Evolutionary conservation across 2,797 vertebrate genomes (phyloP).

Genomic region (Microctenopoma lineatum): DNA sequence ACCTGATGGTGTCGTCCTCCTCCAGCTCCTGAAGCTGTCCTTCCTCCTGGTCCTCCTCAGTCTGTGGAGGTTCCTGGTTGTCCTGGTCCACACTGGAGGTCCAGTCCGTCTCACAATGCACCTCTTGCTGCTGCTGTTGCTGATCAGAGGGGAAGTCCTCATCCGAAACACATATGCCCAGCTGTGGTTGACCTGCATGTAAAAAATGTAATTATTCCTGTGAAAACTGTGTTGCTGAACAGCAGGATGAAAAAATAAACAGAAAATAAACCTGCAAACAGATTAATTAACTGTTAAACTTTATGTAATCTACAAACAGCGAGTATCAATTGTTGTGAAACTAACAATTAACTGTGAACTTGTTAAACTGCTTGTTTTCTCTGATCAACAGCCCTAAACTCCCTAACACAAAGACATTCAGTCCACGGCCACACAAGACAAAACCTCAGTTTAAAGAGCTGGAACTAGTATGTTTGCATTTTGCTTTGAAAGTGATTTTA

Average conservation of each 20-base stretch:
- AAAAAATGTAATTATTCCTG: neutral
- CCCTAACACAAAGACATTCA: too few relatives aligned
- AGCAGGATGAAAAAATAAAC: neutral
- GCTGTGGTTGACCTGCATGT: constrained; percentile 42
- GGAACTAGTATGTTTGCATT: too few relatives aligned
- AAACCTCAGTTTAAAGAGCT: too few relatives aligned
- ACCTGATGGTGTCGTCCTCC: constrained; percentile 29
- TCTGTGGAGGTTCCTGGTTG: constrained; percentile 35
- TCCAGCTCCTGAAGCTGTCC: constrained; percentile 14
- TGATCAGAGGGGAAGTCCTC: constrained; percentile 36
- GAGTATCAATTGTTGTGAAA: too few relatives aligned
- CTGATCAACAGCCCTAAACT: too few relatives aligned
- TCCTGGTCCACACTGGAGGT: constrained; percentile 33
- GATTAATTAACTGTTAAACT: too few relatives aligned
- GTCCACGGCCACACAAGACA: too few relatives aligned
- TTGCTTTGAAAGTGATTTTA: too few relatives aligned
- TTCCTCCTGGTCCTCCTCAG: neutral
- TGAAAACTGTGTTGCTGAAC: neutral
- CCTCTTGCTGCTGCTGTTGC: constrained; percentile 47
- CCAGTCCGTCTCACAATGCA: constrained; percentile 29
- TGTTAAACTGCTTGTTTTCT: too few relatives aligned
- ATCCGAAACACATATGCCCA: constrained; percentile 57
- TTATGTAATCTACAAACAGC: too few relatives aligned
- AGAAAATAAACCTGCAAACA: neutral
- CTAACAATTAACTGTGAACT: too few relatives aligned